A percentile compares a stretch with the other conserved stretches of the same genome.
Evolutionary conservation across 2,113 vertebrate genomes (phyloP).

Genomic region (Phyllostomus hastatus): DNA sequence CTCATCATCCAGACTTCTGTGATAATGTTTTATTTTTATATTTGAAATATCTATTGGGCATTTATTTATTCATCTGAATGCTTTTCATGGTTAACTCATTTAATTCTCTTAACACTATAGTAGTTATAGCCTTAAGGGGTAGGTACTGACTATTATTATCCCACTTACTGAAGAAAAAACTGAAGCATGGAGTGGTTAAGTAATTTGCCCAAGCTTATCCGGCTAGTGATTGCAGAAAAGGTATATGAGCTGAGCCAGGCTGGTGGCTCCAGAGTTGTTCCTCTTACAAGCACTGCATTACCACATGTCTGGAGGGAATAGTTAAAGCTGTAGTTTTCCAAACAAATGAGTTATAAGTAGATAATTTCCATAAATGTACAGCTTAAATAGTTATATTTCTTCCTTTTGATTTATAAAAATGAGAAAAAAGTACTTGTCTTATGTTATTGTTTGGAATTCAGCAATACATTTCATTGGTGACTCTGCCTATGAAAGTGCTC

Average conservation of each 20-base stretch:
- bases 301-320: accelerated
- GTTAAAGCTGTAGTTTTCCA: not conserved
- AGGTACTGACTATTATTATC: not conserved
- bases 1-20: not conserved
- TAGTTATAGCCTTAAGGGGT: no score
- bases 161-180: not conserved
- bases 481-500: slow-evolving; percentile 39
- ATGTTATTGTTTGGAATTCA: slow-evolving; percentile 64
- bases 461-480: slow-evolving; percentile 70
- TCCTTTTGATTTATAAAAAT: slow-evolving; percentile 60
- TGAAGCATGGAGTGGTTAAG: not conserved
- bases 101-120: not conserved
- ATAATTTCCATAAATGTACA: slow-evolving; percentile 38
- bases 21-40: not conserved
- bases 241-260: not conserved
- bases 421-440: slow-evolving; percentile 59
- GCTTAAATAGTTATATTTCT: slow-evolving; percentile 32
- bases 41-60: not conserved
- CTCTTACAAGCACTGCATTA: not conserved
- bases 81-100: not conserved
- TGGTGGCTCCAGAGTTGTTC: not conserved
- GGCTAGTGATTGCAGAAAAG: not conserved
- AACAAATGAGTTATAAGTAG: slow-evolving; percentile 36
- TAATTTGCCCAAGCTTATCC: not conserved
- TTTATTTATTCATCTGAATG: not conserved